Evolutionary conservation across 2,113 vertebrate species (phyloP).

Genomic region (Mirounga angustirostris): DNA sequence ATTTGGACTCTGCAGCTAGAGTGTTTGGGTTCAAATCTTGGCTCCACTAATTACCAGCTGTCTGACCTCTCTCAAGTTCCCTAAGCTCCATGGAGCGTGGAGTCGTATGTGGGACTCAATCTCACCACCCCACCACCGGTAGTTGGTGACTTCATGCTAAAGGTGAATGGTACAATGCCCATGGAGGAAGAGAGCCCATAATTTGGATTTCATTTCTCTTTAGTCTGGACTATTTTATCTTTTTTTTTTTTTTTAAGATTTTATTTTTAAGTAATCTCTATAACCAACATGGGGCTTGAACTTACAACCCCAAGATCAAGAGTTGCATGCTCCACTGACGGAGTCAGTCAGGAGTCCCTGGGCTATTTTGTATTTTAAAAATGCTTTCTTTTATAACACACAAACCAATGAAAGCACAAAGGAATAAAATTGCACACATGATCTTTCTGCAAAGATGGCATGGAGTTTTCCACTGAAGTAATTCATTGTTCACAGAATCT

Average conservation of each 20-base stretch:
- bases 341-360: neutral
- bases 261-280: neutral
- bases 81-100: neutral
- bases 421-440: neutral
- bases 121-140: too few species aligned
- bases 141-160: neutral
- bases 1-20: neutral
- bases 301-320: neutral
- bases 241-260: neutral
- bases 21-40: neutral
- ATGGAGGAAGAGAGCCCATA: neutral
- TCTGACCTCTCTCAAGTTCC: neutral
- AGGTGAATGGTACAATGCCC: neutral
- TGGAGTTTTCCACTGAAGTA: constrained; percentile 60
- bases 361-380: constrained; percentile 8
- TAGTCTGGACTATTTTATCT: neutral
- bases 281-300: neutral
- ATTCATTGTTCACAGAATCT: constrained; percentile 70
- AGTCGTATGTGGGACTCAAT: too few species aligned
- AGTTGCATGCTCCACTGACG: neutral
- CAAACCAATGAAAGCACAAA: constrained; percentile 30
- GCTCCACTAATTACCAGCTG: neutral
- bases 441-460: neutral
- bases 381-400: constrained; percentile 36
- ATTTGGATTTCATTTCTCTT: neutral